Base-by-base conservation (phyloP, 2,797 vertebrate species). In the Scolopax rusticola region DNA sequence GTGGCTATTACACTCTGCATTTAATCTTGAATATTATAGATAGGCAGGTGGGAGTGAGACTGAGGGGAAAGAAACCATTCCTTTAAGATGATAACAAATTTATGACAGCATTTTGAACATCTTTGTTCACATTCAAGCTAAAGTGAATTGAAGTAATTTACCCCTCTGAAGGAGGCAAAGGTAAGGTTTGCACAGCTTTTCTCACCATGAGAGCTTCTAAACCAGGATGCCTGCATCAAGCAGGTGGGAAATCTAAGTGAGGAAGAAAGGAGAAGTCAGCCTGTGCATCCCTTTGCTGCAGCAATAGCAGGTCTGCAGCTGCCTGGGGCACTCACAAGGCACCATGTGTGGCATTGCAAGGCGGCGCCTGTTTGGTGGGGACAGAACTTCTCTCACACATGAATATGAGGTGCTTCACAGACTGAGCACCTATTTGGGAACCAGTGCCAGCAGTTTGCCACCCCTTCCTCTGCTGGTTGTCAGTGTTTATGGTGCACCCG, bases 21-120 rank as follows among this genome's bases (percentile, higher is more conserved):
- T 92, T 95, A 87, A 84, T 90, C 86, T 78, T 83, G 76, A 51
- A 60, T 82, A 75, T 38, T 71, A 92, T 56, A 89, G 67, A 71
- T 87, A 85, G 54, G 57, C 53, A 82, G 61, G 48, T 82, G 61
- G 33, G 60, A 87, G 12, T 41, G n/a, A 43, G 84, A 36, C 67
- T 57, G 33, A 73, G 51, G 40, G 25, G 6, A 93, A 83, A 84
- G 40, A 79, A 84, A 70, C 27, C 0, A 1, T 94, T 92, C 53
- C 51, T 83, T 36, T 83, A 71, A 92, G 13, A 8, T 23, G 50
- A 12, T 91, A 74, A 56, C 59, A 89, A 40, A 92, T n/a, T 50
- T 63, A 11, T 73, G 69, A 78, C 38, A 75, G 43, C 16, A 1
- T 56, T 63, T 73, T 56, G 23, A 85, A 60, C 63, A 16, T 41